Percentiles rank a stretch among this genome's conserved stretches.
Evolutionary conservation across 2,888 invertebrate species (phyloP).

Genomic region (Lypha dubia): DNA sequence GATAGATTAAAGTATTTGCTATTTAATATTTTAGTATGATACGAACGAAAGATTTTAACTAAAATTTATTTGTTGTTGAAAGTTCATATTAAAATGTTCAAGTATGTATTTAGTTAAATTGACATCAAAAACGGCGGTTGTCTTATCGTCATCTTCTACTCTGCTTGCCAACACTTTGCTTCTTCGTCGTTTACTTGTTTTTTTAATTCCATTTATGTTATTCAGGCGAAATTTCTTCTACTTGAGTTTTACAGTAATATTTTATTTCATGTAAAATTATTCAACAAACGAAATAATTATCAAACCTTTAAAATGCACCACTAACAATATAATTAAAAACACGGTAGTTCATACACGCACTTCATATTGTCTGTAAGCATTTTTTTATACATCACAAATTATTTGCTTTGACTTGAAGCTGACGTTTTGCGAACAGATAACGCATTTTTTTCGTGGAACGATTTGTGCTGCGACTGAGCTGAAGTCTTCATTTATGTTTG

Average conservation of each 20-base stretch:
- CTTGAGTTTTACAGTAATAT: constrained; percentile 9
- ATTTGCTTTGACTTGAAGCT: constrained; percentile 27
- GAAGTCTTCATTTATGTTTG: constrained; percentile 42
- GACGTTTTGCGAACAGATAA: constrained; percentile 33
- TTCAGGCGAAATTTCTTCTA: constrained; percentile 12
- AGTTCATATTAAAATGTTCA: too few species aligned
- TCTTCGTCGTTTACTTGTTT: too few species aligned
- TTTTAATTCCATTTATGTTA: constrained; percentile 1
- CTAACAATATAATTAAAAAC: neutral
- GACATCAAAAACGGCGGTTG: neutral
- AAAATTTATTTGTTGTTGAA: too few species aligned
- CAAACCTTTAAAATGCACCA: neutral
- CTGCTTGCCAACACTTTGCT: too few species aligned
- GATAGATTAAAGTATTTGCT: too few species aligned
- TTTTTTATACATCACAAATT: constrained; percentile 28
- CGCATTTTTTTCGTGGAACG: constrained; percentile 36
- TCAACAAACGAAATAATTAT: constrained; percentile 4
- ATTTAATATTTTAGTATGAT: too few species aligned
- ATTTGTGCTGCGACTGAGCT: constrained; percentile 44
- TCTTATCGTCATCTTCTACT: neutral
- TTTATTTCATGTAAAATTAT: constrained; percentile 19
- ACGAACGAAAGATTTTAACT: neutral
- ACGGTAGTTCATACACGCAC: constrained; percentile 22
- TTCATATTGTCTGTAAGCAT: constrained; percentile 36
- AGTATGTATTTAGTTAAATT: neutral